These are phyloP conservation scores for Cnemophilus loriae DNA, from an alignment of 2,113 vertebrate genomes.

Conservation along the genomic window DNA sequence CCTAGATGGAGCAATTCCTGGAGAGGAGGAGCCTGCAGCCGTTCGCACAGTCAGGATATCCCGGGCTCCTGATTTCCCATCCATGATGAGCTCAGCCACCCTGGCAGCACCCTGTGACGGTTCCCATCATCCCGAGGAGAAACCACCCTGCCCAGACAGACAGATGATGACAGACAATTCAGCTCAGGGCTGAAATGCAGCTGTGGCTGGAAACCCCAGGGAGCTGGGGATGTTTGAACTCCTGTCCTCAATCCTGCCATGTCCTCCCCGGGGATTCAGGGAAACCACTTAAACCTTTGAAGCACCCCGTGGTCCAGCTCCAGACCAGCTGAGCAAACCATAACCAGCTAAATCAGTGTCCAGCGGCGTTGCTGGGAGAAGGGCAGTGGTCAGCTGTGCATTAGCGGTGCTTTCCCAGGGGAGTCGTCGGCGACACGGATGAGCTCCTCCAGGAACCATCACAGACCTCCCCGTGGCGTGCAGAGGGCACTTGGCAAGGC, in stretches of 20 bases:
- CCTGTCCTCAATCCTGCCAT: background rate
- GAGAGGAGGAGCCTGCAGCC: background rate
- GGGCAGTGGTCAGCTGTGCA: background rate
- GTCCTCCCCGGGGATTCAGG: background rate
- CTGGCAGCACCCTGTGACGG: background rate
- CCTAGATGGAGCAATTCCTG: background rate
- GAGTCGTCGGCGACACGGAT: rapidly evolving
- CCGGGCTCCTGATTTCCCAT: background rate
- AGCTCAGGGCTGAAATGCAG: background rate
- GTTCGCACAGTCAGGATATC: background rate
- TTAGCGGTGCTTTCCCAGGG: background rate
- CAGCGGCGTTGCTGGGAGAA: background rate
- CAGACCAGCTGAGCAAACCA: background rate
- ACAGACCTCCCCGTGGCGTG: background rate
- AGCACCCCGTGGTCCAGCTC: background rate
- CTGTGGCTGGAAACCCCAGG: background rate
- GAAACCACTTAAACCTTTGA: background rate
- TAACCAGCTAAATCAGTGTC: background rate
- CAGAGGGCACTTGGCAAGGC: background rate
- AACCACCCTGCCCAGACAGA: background rate
- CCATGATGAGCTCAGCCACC: background rate
- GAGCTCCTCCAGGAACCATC: background rate
- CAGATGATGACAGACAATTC: background rate
- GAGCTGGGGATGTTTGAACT: background rate
- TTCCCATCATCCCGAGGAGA: background rate